Evolutionary conservation across 2,113 vertebrate species (phyloP), one percentile per base, ranked within the genome.

Genomic region (Thymallus thymallus): DNA sequence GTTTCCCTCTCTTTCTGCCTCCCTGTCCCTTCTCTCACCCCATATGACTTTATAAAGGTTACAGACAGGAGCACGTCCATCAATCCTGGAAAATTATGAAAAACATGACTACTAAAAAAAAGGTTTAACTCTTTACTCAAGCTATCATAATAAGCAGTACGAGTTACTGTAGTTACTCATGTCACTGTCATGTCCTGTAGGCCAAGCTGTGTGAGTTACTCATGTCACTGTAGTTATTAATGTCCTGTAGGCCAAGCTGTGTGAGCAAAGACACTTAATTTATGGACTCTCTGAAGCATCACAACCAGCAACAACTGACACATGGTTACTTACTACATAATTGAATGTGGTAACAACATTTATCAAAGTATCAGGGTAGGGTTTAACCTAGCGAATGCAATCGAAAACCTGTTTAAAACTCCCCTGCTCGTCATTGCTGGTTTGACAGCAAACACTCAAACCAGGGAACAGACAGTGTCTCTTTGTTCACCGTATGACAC

Each of bases 401-500:
- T 41, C 23, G 4, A 73, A 76, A 72, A 84, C 71, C 73, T 41
- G 35, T 41, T 41, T 9, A 41, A 41, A 41, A 41, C 35, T 41
- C n/a, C 45, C 18, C 64, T 12, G 29, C 83, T 82, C 82, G 86
- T 88, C 83, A 90, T 89, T 68, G 69, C 80, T 82, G 82, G 77
- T 84, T 85, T 86, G 76, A 79, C 82, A 74, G 86, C 88, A 89
- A 91, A 92, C 77, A 77, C 68, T 62, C 76, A 90, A 90, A 80
- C 48, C 83, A 23, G 5, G 45, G 68, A 30, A 51, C 77, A 86
- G 70, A 88, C 88, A 90, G 84, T 81, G 83, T 80, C 72, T 90
- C 92, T 93, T 92, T 93, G 92, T 94, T 82, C 76, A 65, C 30
- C 56, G 45, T 73, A 69, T 71, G 79, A 81, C 72, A 77, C 71